Evolutionary conservation across 1,140 invertebrate genomes (phyloP), one percentile per base, ranked within the genome.

Genomic region (Drosophila rhopaloa): DNA sequence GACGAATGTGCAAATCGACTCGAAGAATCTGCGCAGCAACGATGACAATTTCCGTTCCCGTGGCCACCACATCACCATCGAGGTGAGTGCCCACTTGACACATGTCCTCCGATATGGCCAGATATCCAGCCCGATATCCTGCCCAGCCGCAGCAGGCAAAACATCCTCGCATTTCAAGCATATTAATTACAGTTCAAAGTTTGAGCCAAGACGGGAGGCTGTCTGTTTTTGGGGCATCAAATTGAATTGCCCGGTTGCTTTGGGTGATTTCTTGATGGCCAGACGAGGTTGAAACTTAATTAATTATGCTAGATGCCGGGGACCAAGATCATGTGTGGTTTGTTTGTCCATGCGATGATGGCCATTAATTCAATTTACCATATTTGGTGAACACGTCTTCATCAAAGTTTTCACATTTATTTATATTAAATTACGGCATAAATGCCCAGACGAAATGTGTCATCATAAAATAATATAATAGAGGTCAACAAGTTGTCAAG

Each of bases 1-100:
- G 93, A 95, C 94, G 13, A 95, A 95, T 83, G 94, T 95, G 66
- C 94, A 95, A 90, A 95, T 95, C 53, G 94, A 95, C 91, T 94
- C 94, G 19, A 95, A 95, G 85, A 94, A 93, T 72, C 92, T 95
- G 43, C 93, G 94, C 40, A 93, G 92, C 68, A 94, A 93, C 37
- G 94, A 94, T 43, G 90, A 91, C 53, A 91, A 91, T 67, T 79
- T 93, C 92, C 77, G 94, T 88, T 65, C 93, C 90, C 76, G 94
- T 93, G 92, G 94, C 92, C 61, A 94, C 93, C 91, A 94, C 93
- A 75, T 92, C 67, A 91, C 90, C 43, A 91, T 91, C 48, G 90
- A 91, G 90, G 90, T 91, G 67, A 91, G 90, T 91, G 62, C 35
- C 46, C 41, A 62, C 43, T 61, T 51, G 55, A 72, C 56, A 51